These are phyloP conservation scores for Chondrilla cf. caribensis DNA, from an alignment of 37 sponge, comb jelly and placozoan genomes.

Conservation along the genomic window DNA sequence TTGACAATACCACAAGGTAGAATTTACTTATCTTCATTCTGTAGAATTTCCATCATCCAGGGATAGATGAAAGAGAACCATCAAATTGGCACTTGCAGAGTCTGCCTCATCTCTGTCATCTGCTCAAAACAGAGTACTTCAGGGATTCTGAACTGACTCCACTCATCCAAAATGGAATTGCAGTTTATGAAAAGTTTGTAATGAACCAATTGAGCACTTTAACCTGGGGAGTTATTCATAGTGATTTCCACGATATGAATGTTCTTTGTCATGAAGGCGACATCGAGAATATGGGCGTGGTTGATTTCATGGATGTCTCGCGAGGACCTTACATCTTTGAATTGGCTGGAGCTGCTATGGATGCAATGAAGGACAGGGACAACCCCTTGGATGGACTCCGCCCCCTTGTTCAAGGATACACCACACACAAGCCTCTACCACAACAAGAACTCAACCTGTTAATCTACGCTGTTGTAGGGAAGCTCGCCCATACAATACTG, in stretches of 20 bases:
- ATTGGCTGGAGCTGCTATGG: background rate
- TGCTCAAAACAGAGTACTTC: background rate
- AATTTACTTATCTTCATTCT: too few species aligned
- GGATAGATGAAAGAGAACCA: background rate
- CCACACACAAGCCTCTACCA: constrained; percentile 3
- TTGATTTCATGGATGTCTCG: constrained; percentile 9
- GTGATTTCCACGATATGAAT: constrained; percentile 16
- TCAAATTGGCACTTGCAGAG: constrained; percentile 8
- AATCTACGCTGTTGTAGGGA: background rate
- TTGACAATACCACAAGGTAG: too few species aligned
- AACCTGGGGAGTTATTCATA: background rate
- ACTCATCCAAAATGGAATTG: background rate
- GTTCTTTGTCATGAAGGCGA: background rate
- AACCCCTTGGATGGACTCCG: background rate
- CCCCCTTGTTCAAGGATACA: background rate
- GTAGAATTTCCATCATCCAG: constrained; percentile 11
- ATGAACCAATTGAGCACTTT: background rate
- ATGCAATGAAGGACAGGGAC: background rate
- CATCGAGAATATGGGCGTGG: background rate
- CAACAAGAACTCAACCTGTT: background rate
- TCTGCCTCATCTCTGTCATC: background rate
- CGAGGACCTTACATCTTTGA: background rate
- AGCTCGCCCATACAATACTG: background rate
- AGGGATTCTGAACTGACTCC: background rate
- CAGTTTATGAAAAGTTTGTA: constrained; percentile 6